Base-by-base conservation (phyloP, 2,888 invertebrate genomes). In the Microplitis deprimator region DNA sequence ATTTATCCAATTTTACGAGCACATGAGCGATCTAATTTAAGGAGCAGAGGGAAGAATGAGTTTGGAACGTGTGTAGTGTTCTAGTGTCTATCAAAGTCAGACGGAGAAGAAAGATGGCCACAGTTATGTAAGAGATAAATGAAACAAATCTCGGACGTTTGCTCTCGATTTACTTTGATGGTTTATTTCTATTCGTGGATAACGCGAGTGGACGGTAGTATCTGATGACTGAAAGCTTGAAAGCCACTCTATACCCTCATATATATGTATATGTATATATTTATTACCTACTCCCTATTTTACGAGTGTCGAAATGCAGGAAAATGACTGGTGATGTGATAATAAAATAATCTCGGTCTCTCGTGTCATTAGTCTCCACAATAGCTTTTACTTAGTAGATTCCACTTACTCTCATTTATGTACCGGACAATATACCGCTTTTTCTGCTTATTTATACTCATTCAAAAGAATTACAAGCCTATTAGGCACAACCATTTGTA, bases 271-370 rank as follows among this genome's bases (percentile, higher is more conserved):
- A 70, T 40, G 38, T 8, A 61, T 50, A 13, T 62, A 20, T 61
- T 70, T 64, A 61, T 39, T 68, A 75, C 16, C 71, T 67, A 39
- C 29, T 29, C 62, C 16, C 38, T 60, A 60, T 72, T 72, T 72
- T 72, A 72, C 62, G 71, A 72, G 61, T 39, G 40, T 82, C 50
- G 50, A 50, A 50, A 50, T 50, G 4, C 8, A 82, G 82, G 84
- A 85, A 87, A 89, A 89, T 89, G 89, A 87, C 88, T 87, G 87
- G 85, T 87, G 84, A 86, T 86, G 88, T 85, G 89, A 89, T 89
- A 89, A 89, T 89, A 89, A 89, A 89, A 89, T 89, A 89, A 89
- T 89, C 89, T 87, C 82, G 85, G 87, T 87, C 89, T 88, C 88
- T 88, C 89, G 86, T 88, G 88, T 89, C 89, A 89, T 89, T 89